Evolutionary conservation across 2,797 vertebrate species (phyloP).

Genomic region (Tokudaia muenninki): DNA sequence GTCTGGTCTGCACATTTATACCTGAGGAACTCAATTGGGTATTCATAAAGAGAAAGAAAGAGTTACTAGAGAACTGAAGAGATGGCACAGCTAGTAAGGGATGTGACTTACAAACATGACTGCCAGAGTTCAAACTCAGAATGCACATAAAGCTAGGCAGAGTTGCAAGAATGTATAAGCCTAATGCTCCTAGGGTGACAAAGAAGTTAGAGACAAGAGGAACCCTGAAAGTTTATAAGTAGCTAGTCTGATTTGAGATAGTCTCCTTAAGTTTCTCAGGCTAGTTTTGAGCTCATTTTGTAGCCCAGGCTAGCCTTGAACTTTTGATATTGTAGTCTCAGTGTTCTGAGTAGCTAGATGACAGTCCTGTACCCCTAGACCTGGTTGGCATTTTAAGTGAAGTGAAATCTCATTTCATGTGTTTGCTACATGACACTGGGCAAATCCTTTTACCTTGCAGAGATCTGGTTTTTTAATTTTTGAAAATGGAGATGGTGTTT

Average conservation of each 20-base stretch:
- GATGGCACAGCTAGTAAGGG: not conserved
- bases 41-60: not conserved
- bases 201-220: not conserved
- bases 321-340: not conserved
- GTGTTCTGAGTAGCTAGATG: not conserved
- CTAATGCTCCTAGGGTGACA: not conserved
- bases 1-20: not conserved
- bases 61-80: not conserved
- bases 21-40: not conserved
- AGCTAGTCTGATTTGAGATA: not conserved
- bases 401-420: not conserved
- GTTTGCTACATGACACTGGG: not conserved
- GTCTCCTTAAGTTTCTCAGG: not conserved
- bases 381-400: not conserved
- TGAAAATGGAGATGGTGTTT: constrained; percentile 48
- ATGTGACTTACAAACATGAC: not conserved
- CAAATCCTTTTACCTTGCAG: constrained; percentile 60
- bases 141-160: not conserved
- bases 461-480: not conserved
- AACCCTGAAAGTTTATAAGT: not conserved
- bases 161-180: not conserved
- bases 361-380: not conserved
- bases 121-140: not conserved
- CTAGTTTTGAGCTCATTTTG: not conserved
- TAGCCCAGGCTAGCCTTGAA: not conserved